Evolutionary conservation across 2,797 vertebrate species (phyloP).

Genomic region (Characodon lateralis): DNA sequence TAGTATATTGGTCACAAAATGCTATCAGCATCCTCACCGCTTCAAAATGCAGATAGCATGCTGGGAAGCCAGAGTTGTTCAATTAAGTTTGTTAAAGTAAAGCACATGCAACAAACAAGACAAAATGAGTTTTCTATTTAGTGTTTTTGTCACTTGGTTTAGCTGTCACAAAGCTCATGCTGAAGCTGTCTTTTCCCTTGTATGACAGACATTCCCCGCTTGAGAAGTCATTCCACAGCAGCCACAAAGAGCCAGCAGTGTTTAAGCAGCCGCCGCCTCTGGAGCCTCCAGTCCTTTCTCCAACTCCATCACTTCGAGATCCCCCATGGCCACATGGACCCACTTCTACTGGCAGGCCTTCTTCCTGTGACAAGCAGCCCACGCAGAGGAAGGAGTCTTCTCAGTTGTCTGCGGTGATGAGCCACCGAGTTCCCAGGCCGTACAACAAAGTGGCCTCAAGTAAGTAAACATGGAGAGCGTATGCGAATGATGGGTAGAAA

Average conservation of each 20-base stretch:
- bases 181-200: not conserved
- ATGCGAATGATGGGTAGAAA: not conserved
- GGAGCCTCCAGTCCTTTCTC: slow-evolving; percentile 75
- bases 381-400: slow-evolving; percentile 70
- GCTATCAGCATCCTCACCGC: no score
- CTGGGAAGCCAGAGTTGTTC: no score
- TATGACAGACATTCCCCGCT: slow-evolving; percentile 84
- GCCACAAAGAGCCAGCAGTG: slow-evolving; percentile 83
- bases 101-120: not conserved
- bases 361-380: slow-evolving; percentile 65
- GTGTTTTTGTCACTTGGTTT: not conserved
- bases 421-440: slow-evolving; percentile 78
- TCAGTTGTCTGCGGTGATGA: slow-evolving; percentile 30
- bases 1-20: no score
- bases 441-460: slow-evolving; percentile 90
- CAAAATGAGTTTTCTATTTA: not conserved
- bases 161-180: not conserved
- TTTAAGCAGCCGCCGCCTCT: slow-evolving; percentile 83
- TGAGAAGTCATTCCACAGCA: slow-evolving; percentile 86
- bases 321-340: slow-evolving; percentile 84
- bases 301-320: slow-evolving; percentile 76
- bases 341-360: slow-evolving; percentile 74
- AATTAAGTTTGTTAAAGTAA: no score
- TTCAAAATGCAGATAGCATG: no score
- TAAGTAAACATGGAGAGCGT: slow-evolving; percentile 69